Conservation (phyloP, 1,140 invertebrate genomes). For the Drosophila rhopaloa region DNA sequence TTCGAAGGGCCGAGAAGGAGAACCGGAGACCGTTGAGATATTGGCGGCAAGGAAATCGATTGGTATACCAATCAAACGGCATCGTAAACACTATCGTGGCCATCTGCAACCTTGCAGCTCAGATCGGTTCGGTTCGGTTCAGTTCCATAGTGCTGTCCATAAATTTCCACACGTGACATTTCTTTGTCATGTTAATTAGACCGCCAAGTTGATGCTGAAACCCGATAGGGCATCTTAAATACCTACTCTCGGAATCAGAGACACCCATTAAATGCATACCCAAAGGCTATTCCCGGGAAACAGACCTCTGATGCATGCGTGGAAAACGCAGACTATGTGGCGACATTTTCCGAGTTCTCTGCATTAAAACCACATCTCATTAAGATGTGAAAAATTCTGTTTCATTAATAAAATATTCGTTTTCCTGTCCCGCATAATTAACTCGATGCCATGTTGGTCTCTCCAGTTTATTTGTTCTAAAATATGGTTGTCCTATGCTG, state of each 20-base stretch:
- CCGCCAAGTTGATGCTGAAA: conserved; percentile 72
- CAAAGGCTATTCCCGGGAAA: conserved; percentile 56
- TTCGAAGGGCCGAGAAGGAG: neutral
- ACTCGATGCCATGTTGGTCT: conserved; percentile 11
- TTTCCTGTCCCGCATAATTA: conserved; percentile 41
- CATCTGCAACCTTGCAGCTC: conserved; percentile 68
- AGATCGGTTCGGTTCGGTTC: neutral
- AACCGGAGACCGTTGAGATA: conserved; percentile 52
- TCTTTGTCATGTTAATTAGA: conserved; percentile 84
- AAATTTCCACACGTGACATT: conserved; percentile 79
- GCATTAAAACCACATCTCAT: conserved; percentile 21
- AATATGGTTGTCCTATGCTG: neutral
- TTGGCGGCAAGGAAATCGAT: conserved; percentile 64
- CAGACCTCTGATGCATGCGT: conserved; percentile 7
- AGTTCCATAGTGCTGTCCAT: conserved; percentile 63
- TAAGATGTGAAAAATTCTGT: conserved; percentile 49
- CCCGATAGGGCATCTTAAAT: conserved; percentile 73
- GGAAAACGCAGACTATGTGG: conserved; percentile 61
- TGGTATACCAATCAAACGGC: conserved; percentile 77
- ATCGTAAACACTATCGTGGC: conserved; percentile 78
- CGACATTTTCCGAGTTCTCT: conserved; percentile 45
- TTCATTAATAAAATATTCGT: conserved; percentile 46
- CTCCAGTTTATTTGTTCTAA: conserved; percentile 10
- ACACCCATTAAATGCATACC: conserved; percentile 54
- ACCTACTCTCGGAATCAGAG: conserved; percentile 63